Percentiles rank a stretch among this genome's conserved stretches.
phyloP scores from a whole-genome alignment of 1,140 invertebrate genomes.

The Pteromalus puparum region DNA sequence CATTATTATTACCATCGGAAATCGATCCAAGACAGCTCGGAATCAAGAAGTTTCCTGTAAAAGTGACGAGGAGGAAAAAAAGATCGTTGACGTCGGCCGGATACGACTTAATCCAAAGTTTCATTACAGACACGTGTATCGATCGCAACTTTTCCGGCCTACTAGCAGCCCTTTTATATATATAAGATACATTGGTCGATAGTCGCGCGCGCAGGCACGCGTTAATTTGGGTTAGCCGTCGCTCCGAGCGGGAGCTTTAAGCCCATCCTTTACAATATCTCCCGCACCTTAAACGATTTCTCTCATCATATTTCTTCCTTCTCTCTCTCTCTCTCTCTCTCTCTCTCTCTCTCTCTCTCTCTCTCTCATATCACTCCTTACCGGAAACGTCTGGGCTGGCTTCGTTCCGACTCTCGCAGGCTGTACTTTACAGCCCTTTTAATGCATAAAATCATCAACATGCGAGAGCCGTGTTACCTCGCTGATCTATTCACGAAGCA shows the following conservation, averaged over 20 bases:
- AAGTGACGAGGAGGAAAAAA: not conserved
- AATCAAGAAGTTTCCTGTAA: slow-evolving; percentile 7
- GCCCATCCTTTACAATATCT: not conserved
- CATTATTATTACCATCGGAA: not conserved
- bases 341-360: no score
- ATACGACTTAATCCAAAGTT: not conserved
- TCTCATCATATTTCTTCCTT: slow-evolving; percentile 14
- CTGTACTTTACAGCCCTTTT: no score
- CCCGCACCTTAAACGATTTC: not conserved
- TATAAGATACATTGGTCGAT: slow-evolving; percentile 15
- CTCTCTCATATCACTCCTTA: no score
- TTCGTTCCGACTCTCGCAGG: no score
- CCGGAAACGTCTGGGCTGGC: no score
- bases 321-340: not conserved
- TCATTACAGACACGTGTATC: slow-evolving; percentile 5
- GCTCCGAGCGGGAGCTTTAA: not conserved
- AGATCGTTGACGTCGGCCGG: not conserved
- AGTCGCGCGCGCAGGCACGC: not conserved
- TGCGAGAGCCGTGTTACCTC: no score
- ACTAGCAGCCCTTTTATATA: no score
- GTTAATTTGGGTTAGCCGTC: slow-evolving; percentile 23
- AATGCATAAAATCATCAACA: no score
- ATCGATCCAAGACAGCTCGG: not conserved
- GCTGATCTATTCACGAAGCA: no score
- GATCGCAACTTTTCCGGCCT: slow-evolving; percentile 11